Evolutionary conservation across 2,113 vertebrate genomes (phyloP), one percentile per base, ranked within the genome.

Genomic region (Sinocyclocheilus anophthalmus): DNA sequence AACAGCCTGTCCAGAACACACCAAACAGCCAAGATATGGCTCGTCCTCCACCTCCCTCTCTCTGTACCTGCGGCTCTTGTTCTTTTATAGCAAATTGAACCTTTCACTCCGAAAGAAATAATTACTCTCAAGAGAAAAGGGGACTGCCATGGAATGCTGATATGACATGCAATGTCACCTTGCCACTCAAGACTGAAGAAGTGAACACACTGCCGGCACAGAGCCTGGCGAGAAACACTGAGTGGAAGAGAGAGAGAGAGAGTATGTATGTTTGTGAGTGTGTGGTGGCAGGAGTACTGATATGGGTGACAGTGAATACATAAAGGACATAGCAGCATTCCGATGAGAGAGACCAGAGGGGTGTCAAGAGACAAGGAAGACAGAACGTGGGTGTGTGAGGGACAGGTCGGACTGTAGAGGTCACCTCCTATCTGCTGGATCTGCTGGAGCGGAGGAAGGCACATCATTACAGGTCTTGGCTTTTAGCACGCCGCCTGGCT

Each of bases 121-220:
- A 95, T 96, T 96, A 96, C 97, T 96, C 96, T 96, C 96, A 1
- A 93, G 88, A 94, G 96, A 95, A 96, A 94, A 91, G 89, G 93
- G 94, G 94, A 92, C 95, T 88, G 96, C 94, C 92, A 89, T 16
- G 83, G 95, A 96, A 95, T 94, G 96, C 96, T 95, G 95, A 97
- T 95, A 93, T 92, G 95, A 96, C 95, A 94, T 91, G 91, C 96
- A 96, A 95, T 95, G 97, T 97, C 97, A 97, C 97, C 97, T 97
- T 97, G 96, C 93, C 96, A 94, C 89, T 94, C 94, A 93, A 93
- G 90, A 92, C 87, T 90, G 87, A 84, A 91, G 92, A 92, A 92
- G 89, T 91, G 55, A 89, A 87, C 89, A 88, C 87, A 89, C 42
- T 76, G 65, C 12, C 69, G 88, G 85, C 84, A 55, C 85, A 87